These are phyloP conservation scores for Colostygia pectinataria DNA, from an alignment of 2,888 invertebrate genomes.

Conservation along the genomic window DNA sequence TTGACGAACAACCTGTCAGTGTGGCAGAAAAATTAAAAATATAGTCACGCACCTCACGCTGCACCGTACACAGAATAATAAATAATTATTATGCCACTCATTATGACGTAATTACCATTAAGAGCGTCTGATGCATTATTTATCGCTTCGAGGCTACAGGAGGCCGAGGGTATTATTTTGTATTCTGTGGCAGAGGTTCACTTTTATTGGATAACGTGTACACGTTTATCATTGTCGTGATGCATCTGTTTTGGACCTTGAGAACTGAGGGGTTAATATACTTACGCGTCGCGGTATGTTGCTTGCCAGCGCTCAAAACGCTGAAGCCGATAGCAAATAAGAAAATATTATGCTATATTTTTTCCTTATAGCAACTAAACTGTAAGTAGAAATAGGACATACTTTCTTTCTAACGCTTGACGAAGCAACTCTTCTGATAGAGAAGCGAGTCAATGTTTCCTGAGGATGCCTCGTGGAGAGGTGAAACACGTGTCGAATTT, in stretches of 20 bases:
- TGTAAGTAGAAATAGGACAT: no score
- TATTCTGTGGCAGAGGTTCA: constrained; percentile 11
- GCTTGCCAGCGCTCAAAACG: no score
- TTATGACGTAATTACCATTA: constrained; percentile 69
- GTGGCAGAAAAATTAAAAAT: constrained; percentile 47
- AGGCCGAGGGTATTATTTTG: constrained; percentile 1
- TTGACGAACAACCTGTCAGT: constrained; percentile 29
- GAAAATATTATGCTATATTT: no score
- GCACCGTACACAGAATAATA: constrained; percentile 54
- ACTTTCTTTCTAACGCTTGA: no score
- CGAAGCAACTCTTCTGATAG: no score
- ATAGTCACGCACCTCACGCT: constrained; percentile 57
- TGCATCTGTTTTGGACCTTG: background rate
- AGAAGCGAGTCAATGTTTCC: no score
- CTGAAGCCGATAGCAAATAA: no score
- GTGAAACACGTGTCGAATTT: no score
- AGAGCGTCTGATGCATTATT: constrained; percentile 61
- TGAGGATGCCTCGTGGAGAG: no score
- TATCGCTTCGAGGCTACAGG: constrained; percentile 35
- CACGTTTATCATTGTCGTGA: constrained; percentile 13
- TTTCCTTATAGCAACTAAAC: no score
- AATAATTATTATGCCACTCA: constrained; percentile 66
- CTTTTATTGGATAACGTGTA: constrained; percentile 10
- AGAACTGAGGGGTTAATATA: no score
- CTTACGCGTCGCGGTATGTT: no score